These are phyloP conservation scores for Stichopus chloronotus DNA, from an alignment of 35 echinoderm and acorn worm species.

Conservation along the genomic window DNA sequence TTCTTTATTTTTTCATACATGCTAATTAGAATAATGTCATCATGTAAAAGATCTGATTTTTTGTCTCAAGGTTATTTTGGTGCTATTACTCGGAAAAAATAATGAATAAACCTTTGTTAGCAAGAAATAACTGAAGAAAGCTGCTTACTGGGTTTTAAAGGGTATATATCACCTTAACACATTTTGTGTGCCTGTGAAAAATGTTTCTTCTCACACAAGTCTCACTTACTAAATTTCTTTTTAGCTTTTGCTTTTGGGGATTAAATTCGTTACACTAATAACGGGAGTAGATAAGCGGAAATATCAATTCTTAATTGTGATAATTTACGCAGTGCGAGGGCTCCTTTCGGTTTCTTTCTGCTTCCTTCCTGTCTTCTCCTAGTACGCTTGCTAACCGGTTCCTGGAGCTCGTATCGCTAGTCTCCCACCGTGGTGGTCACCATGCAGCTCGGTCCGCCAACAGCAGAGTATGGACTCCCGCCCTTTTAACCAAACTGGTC, in stretches of 20 bases:
- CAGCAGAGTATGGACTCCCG: not conserved
- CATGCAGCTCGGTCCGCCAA: not conserved
- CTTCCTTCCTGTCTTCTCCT: no score
- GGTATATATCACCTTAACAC: not conserved
- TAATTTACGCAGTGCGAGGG: no score
- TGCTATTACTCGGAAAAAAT: not conserved
- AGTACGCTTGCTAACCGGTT: not conserved
- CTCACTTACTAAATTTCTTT: no score
- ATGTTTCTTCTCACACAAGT: no score
- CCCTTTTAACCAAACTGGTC: not conserved
- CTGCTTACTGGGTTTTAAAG: not conserved
- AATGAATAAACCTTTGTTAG: not conserved
- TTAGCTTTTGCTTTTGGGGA: no score
- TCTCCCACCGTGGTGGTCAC: not conserved
- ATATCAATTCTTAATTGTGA: no score
- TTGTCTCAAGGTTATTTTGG: not conserved
- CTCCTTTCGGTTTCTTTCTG: no score
- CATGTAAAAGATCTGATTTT: not conserved
- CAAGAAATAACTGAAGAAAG: not conserved
- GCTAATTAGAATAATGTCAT: slow-evolving; percentile 30
- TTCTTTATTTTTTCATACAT: slow-evolving; percentile 30
- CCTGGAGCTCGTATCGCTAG: not conserved
- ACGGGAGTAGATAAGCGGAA: no score
- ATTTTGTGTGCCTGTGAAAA: no score
- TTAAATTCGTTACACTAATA: no score